These are phyloP conservation scores for Dicyrtoma fusca DNA, from an alignment of 2,888 invertebrate species.

Conservation along the genomic window DNA sequence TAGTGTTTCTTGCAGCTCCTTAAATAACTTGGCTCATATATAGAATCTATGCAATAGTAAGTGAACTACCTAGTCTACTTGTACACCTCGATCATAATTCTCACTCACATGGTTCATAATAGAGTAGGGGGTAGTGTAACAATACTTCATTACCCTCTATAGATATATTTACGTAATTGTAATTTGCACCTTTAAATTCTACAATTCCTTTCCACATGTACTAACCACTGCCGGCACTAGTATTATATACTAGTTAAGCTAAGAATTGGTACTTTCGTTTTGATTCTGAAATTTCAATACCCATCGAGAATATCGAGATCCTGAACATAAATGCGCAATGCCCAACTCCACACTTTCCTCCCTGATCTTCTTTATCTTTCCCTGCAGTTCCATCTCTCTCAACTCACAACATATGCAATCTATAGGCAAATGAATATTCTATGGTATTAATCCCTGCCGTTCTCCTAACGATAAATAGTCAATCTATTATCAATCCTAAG, in stretches of 20 bases:
- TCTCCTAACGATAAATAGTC: slow-evolving; percentile 2
- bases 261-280: background rate
- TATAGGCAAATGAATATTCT: background rate
- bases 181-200: slow-evolving; percentile 28
- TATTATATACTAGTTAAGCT: background rate
- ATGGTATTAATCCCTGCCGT: slow-evolving; percentile 11
- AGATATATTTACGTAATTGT: background rate
- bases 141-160: no score
- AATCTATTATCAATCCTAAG: background rate
- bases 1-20: slow-evolving; percentile 5
- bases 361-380: no score
- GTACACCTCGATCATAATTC: slow-evolving; percentile 27
- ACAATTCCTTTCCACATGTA: background rate
- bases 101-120: slow-evolving; percentile 20
- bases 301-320: background rate
- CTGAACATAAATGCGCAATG: background rate
- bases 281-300: background rate
- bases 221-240: no score
- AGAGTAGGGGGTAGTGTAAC: background rate
- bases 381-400: background rate
- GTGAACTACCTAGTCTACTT: no score
- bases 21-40: no score
- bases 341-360: no score
- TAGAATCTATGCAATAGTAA: background rate
- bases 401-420: background rate